phyloP scores from a whole-genome alignment of 2,888 invertebrate species.

The Ametastegia equiseti region DNA sequence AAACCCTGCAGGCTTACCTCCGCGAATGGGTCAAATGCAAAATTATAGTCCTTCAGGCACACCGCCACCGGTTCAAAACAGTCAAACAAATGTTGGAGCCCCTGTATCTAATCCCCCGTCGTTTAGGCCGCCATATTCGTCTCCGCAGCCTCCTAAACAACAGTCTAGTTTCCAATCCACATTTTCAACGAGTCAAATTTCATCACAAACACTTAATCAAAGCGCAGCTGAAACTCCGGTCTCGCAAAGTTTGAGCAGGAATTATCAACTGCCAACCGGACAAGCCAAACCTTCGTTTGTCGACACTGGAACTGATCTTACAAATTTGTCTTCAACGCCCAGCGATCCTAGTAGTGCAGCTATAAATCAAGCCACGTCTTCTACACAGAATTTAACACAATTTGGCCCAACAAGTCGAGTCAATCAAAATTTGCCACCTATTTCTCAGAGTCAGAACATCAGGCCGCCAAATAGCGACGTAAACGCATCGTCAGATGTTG shows the following conservation, averaged over 20 bases:
- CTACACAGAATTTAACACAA: background rate
- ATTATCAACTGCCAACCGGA: background rate
- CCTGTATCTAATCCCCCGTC: slow-evolving; percentile 21
- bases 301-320: slow-evolving; percentile 9
- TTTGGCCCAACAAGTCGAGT: slow-evolving; percentile 25
- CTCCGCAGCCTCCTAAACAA: slow-evolving; percentile 42
- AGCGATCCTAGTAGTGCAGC: background rate
- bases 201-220: slow-evolving; percentile 47
- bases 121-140: slow-evolving; percentile 42
- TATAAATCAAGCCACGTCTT: background rate
- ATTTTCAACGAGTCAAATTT: slow-evolving; percentile 16
- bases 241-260: background rate
- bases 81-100: slow-evolving; percentile 15
- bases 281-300: background rate
- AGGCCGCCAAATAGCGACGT: background rate
- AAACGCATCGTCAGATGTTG: slow-evolving; percentile 20
- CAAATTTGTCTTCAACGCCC: background rate
- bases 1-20: slow-evolving; percentile 51
- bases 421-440: slow-evolving; percentile 42
- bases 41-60: slow-evolving; percentile 44
- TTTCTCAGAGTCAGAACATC: slow-evolving; percentile 19
- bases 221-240: slow-evolving; percentile 28
- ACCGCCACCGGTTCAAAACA: slow-evolving; percentile 40
- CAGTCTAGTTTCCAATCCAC: slow-evolving; percentile 31
- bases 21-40: slow-evolving; percentile 51